These are phyloP conservation scores for Amblyopsis hoosieri DNA, from an alignment of 2,797 vertebrate species.

Conservation along the genomic window DNA sequence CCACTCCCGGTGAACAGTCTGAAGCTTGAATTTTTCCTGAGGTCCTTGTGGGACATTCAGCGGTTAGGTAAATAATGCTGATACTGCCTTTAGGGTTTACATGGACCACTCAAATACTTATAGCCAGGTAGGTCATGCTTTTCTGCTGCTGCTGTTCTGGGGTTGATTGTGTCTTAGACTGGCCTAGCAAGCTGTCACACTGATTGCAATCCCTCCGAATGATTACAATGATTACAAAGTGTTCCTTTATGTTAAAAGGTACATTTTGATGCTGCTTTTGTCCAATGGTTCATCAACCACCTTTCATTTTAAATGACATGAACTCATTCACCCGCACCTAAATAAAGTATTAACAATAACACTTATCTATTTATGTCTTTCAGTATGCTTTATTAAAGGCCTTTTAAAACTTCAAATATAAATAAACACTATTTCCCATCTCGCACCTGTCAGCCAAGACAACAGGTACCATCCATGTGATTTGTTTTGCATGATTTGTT, in stretches of 20 bases:
- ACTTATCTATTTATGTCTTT: no score
- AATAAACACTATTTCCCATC: no score
- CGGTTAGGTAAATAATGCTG: neutral
- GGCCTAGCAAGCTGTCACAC: neutral
- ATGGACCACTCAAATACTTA: neutral
- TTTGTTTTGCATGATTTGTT: no score
- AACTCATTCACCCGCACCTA: no score
- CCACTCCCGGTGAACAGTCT: conserved; percentile 64
- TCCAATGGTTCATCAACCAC: neutral
- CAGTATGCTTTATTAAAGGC: no score
- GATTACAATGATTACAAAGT: neutral
- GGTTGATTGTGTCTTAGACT: neutral
- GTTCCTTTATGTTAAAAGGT: neutral
- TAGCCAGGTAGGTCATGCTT: neutral
- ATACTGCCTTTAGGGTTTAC: neutral
- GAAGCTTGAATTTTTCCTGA: neutral
- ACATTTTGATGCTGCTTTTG: neutral
- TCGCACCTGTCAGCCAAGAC: no score
- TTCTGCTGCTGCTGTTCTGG: neutral
- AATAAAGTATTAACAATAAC: no score
- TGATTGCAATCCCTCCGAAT: conserved; percentile 12
- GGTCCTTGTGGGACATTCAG: neutral
- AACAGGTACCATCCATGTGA: no score
- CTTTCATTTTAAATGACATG: no score
- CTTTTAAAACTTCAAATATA: no score